phyloP scores from a whole-genome alignment of 2,113 vertebrate species.

The Caranx melampygus region DNA sequence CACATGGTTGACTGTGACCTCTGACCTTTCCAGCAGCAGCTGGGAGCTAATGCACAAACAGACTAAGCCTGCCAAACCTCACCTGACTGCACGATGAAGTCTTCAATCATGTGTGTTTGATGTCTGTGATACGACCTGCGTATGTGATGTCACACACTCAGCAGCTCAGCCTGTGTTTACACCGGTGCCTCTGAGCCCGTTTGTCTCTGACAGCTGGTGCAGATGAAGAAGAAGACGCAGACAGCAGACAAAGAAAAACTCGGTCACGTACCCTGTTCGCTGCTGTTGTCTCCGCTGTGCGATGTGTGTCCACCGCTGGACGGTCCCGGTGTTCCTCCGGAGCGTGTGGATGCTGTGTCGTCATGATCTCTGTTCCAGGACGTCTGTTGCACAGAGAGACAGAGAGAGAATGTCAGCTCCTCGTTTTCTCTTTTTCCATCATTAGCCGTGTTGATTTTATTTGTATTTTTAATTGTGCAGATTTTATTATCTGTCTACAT shows the following conservation, averaged over 20 bases:
- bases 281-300: constrained; percentile 99
- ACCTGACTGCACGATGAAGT: neutral
- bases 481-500: neutral
- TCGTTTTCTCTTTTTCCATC: neutral
- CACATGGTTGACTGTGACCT: constrained; percentile 19
- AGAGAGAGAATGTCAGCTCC: neutral
- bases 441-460: neutral
- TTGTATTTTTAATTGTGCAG: neutral
- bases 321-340: constrained; percentile 96
- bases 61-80: neutral
- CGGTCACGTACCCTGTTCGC: constrained; percentile 93
- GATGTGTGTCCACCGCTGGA: constrained; percentile 99
- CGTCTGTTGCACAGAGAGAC: constrained; percentile 82
- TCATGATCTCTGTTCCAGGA: constrained; percentile 99
- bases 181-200: neutral
- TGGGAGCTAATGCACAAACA: neutral
- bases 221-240: neutral
- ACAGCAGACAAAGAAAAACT: neutral
- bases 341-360: constrained; percentile 97
- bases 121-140: neutral
- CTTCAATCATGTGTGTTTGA: neutral
- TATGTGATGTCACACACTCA: neutral
- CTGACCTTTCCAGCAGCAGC: constrained; percentile 12
- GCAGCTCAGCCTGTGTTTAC: neutral
- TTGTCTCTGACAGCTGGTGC: neutral